Conservation (phyloP, 2,888 invertebrate genomes). For the Meta bourneti region DNA sequence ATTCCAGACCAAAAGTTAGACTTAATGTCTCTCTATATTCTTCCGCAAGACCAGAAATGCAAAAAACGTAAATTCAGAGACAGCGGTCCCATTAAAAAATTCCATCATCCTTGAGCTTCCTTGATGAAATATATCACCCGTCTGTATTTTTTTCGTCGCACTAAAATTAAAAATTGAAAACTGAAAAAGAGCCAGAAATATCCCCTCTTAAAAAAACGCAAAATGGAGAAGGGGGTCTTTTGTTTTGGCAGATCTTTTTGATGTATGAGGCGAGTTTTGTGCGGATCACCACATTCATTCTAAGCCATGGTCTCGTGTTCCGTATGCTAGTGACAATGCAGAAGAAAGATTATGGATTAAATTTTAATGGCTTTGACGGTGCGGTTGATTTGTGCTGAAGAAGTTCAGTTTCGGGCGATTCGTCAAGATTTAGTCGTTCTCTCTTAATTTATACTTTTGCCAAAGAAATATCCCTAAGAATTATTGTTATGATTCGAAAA, state of each 20-base stretch:
- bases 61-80: not conserved
- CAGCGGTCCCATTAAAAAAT: not conserved
- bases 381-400: conserved; percentile 28
- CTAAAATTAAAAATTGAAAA: conserved; percentile 25
- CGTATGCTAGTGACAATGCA: conserved; percentile 40
- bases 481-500: not conserved
- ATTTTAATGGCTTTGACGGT: conserved; percentile 38
- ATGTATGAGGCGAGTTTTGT: conserved; percentile 26
- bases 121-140: conserved; percentile 15
- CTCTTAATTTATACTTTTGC: not conserved
- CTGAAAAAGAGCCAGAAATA: not conserved
- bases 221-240: conserved; percentile 34
- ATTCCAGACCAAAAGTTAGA: no score
- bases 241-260: conserved; percentile 43
- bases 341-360: conserved; percentile 45
- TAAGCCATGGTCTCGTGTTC: not conserved
- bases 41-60: not conserved
- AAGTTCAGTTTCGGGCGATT: not conserved
- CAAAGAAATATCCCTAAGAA: not conserved
- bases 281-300: conserved; percentile 23
- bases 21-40: conserved; percentile 1
- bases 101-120: not conserved
- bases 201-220: conserved; percentile 13
- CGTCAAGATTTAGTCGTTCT: conserved; percentile 36
- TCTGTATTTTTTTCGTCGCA: not conserved